Evolutionary conservation across 2,888 invertebrate genomes (phyloP).

Genomic region (Allygus modestus): DNA sequence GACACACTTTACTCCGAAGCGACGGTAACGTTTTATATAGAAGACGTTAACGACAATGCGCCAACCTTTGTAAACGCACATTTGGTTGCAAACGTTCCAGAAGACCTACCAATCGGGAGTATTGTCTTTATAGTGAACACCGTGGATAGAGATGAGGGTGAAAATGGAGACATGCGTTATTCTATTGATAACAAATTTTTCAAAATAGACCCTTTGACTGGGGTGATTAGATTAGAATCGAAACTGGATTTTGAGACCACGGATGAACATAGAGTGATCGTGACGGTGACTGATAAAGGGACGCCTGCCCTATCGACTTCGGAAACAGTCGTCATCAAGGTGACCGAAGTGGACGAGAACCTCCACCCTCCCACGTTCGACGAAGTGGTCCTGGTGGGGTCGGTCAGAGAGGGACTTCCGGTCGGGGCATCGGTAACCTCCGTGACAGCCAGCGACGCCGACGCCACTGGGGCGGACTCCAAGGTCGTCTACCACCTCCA

Average conservation of each 20-base stretch:
- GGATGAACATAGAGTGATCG: constrained; percentile 91
- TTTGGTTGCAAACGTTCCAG: constrained; percentile 85
- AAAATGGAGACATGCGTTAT: constrained; percentile 73
- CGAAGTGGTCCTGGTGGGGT: constrained; percentile 85
- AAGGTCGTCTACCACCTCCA: constrained; percentile 90
- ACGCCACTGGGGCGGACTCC: constrained; percentile 87
- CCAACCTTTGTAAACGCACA: constrained; percentile 89
- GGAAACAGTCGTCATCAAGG: constrained; percentile 88
- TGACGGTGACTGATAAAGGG: constrained; percentile 91
- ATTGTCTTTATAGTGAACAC: constrained; percentile 90
- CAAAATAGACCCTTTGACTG: constrained; percentile 89
- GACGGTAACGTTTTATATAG: constrained; percentile 86
- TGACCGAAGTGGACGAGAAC: constrained; percentile 97
- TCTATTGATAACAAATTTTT: constrained; percentile 78
- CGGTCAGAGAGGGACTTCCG: constrained; percentile 88
- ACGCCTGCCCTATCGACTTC: constrained; percentile 87
- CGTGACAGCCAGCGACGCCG: constrained; percentile 87
- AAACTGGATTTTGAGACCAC: constrained; percentile 92
- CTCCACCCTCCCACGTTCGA: constrained; percentile 88
- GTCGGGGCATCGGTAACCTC: constrained; percentile 86
- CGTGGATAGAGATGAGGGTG: constrained; percentile 86
- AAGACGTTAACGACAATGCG: constrained; percentile 94
- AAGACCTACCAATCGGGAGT: constrained; percentile 92
- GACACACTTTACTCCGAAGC: constrained; percentile 80
- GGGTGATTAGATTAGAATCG: constrained; percentile 88